Evolutionary conservation across 2,797 vertebrate genomes (phyloP), one percentile per base, ranked within the genome.

Genomic region (Myotis pilosus): DNA sequence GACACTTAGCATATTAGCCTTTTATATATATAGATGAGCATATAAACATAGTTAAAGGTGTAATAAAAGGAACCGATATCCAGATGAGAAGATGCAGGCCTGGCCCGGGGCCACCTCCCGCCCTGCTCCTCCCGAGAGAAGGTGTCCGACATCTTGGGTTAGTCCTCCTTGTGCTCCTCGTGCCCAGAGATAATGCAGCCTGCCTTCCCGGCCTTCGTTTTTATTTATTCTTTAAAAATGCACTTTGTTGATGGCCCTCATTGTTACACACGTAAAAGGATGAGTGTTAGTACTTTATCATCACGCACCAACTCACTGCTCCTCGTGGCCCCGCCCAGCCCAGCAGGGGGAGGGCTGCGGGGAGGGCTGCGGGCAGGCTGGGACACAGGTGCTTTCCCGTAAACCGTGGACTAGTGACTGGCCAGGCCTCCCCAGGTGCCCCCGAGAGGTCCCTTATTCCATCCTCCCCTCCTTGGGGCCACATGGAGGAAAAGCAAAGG

Each of bases 121-220:
- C 1, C 9, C 38, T 1, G 4, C 15, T 0, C 4, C 8, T 4
- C 17, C 7, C 0, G 0, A 13, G 12, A 33, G 49, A 8, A 1
- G 13, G 1, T 7, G 0, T 0, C 51, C 19, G 0, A 0, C 0
- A 9, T 11, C 15, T 2, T 28, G 12, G 78, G 5, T 3, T 10
- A 8, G 8, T 6, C 0, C 1, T 0, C 10, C 28, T 13, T 1
- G 6, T 33, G 60, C 4, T 8, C 17, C 53, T 17, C 36, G 0
- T 3, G 8, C n/a, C 49, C 44, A 12, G 2, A 0, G 1, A 0
- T 9, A 22, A 3, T 0, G 38, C 23, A 17, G 41, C 69, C 19
- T 11, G 0, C 30, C 53, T 2, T 13, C 10, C 9, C 0, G 11
- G 28, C 12, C 38, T 47, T 17, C 3, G 2, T 8, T 66, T 41